Base-by-base conservation (phyloP, 37 sponge, comb jelly and placozoan genomes). In the Petrosia ficiformis region DNA sequence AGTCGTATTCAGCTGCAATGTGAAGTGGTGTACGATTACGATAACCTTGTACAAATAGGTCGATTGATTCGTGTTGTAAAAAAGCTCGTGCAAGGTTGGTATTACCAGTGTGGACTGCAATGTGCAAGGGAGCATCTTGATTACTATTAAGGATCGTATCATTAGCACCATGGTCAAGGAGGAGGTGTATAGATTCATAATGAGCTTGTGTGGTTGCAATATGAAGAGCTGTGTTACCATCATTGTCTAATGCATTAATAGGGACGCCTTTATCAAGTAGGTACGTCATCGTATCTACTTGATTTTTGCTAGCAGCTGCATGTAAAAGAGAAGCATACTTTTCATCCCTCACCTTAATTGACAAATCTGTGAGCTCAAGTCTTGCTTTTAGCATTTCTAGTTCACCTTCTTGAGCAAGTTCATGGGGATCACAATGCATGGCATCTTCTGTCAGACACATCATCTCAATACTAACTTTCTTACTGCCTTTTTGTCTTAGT, bases 181-280 rank as follows among this genome's bases (percentile, higher is more conserved):
- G 85, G 29, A 82, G 59, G 36, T 76, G 43, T 24, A 80, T 33
- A 21, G 85, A 76, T 44, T 77, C 85, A 0, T 39, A 25, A 19
- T 80, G 72, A 1, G 67, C 68, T 31, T 85, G 59, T 0, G 28
- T 21, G 29, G 75, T 80, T 34, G 97, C 91, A 52, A 87, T 36
- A 61, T 90, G 97, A 24, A 96, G 64, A 4, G 97, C 88, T 29
- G 94, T 96, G 76, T 89, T 77, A 3, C 93, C 94, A 28, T 87
- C 48, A 8, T 81, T 73, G 43, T 93, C 87, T 40, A 39, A 48
- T 40, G 82, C 82, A 68, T 85, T 73, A 28, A 88, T 26, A 21
- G 78, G 37, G 28, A 74, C 59, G 10, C 90, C 90, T 44, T 77
- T 82, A 35, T 85, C 78, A 25, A 93, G 71, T 42, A 93, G 83